Evolutionary conservation across 2,888 invertebrate species (phyloP).

Genomic region (Beris chalybata): DNA sequence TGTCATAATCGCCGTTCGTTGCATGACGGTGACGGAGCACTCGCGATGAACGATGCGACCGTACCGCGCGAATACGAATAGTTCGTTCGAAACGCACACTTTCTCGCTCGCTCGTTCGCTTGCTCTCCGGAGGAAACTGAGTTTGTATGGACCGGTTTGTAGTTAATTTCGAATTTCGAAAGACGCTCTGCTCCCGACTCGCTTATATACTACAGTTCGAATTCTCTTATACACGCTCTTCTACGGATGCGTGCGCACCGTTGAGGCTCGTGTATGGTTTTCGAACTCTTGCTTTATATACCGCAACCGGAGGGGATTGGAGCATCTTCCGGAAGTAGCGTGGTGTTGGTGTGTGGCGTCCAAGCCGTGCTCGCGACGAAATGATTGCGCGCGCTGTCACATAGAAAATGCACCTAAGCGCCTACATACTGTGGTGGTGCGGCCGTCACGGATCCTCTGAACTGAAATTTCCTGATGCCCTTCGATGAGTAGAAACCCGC

Average conservation of each 20-base stretch:
- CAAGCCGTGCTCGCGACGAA: slow-evolving; percentile 7
- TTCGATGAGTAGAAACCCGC: slow-evolving; percentile 27
- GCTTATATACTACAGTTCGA: too few species aligned
- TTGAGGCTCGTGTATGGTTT: not conserved
- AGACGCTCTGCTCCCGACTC: too few species aligned
- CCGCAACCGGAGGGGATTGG: slow-evolving; percentile 7
- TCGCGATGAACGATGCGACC: slow-evolving; percentile 13
- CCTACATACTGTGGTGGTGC: slow-evolving; percentile 15
- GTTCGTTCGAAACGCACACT: not conserved
- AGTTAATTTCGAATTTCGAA: slow-evolving; percentile 17
- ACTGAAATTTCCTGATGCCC: slow-evolving; percentile 30
- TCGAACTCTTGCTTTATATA: not conserved
- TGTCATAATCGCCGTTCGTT: slow-evolving; percentile 50
- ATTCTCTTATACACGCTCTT: slow-evolving; percentile 22
- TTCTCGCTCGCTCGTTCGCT: not conserved
- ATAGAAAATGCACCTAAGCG: slow-evolving; percentile 23
- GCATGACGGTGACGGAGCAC: slow-evolving; percentile 15
- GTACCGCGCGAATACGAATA: slow-evolving; percentile 2
- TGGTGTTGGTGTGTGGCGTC: slow-evolving; percentile 22
- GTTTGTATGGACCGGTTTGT: too few species aligned
- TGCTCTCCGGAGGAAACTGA: too few species aligned
- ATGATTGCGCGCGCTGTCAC: slow-evolving; percentile 33
- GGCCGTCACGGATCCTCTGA: slow-evolving; percentile 10
- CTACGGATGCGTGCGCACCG: not conserved
- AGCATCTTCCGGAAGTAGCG: slow-evolving; percentile 12